Conservation (phyloP, 2,113 vertebrate species). For the Athene noctua region DNA sequence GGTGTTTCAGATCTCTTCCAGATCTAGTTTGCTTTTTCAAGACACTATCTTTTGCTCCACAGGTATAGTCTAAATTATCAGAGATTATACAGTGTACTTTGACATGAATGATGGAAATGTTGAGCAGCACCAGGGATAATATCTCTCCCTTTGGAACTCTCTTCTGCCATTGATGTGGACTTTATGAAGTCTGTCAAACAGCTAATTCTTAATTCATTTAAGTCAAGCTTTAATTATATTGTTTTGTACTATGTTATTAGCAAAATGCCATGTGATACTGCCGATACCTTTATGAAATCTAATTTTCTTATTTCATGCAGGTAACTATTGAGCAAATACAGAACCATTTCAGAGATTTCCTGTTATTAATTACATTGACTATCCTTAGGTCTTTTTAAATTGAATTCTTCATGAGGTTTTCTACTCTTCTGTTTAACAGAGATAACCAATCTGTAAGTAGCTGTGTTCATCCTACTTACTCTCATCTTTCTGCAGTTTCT, state of each 20-base stretch:
- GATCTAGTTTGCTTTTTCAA: neutral
- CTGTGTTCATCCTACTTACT: neutral
- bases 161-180: neutral
- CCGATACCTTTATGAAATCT: neutral
- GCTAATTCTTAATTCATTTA: neutral
- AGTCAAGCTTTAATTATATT: neutral
- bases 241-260: neutral
- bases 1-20: neutral
- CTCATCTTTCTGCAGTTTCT: neutral
- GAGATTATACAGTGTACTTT: neutral
- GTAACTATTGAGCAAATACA: neutral
- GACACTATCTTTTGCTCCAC: neutral
- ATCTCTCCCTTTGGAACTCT: neutral
- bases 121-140: neutral
- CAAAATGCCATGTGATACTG: neutral
- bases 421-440: neutral
- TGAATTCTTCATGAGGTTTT: neutral
- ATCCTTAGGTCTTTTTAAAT: neutral
- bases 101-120: neutral
- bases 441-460: neutral
- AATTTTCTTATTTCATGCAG: neutral
- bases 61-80: neutral
- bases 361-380: neutral
- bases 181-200: neutral
- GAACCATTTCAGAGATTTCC: neutral